Percentiles rank a stretch among this genome's conserved stretches.
Conservation (phyloP, 2,113 vertebrate species). For the Megaceryle torquata region DNA sequence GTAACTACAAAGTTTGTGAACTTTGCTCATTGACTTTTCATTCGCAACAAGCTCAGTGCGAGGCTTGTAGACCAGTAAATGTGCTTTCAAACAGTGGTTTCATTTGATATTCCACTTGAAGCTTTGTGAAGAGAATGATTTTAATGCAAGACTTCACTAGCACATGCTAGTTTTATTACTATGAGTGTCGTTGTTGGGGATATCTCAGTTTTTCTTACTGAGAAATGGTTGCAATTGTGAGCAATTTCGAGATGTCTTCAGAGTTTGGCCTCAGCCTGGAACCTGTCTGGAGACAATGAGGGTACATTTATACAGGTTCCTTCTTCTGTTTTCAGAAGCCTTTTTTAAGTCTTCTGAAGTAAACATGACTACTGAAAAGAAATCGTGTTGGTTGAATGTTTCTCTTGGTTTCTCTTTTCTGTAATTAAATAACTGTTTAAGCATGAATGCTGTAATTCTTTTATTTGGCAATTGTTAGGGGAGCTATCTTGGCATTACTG, state of each 20-base stretch:
- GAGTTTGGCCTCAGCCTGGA: not conserved
- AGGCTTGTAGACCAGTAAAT: not conserved
- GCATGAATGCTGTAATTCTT: not conserved
- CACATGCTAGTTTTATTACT: not conserved
- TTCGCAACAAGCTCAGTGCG: not conserved
- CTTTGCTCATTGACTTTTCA: not conserved
- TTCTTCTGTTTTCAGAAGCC: not conserved
- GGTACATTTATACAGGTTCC: not conserved
- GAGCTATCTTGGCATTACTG: not conserved
- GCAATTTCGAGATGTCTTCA: not conserved
- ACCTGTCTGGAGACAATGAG: not conserved
- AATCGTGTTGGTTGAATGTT: not conserved
- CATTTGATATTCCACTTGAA: not conserved
- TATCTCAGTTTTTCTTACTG: not conserved
- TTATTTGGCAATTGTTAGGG: not conserved
- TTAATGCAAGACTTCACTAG: not conserved
- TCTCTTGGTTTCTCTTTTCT: constrained; percentile 1
- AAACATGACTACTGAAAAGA: not conserved
- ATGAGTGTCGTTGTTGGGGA: not conserved
- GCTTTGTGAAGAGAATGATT: not conserved
- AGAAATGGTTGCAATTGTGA: not conserved
- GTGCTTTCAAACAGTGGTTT: not conserved
- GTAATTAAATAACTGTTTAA: constrained; percentile 3
- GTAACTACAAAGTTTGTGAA: not conserved
- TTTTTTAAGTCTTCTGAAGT: not conserved